Conservation (phyloP, 2,888 invertebrate species). For the Resseliella maxima region DNA sequence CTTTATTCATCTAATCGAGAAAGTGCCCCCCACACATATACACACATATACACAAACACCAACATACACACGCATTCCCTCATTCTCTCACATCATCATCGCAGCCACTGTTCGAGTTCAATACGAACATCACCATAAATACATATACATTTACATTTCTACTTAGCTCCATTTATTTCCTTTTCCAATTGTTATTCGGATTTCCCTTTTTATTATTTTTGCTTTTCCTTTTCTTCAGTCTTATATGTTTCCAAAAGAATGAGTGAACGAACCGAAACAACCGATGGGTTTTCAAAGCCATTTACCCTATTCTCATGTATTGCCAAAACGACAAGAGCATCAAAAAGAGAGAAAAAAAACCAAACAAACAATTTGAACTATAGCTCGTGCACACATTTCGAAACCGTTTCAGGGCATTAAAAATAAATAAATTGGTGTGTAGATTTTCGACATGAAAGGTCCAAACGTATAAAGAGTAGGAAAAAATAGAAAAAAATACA, state of each 20-base stretch:
- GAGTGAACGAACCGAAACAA: conserved; percentile 48
- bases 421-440: conserved; percentile 51
- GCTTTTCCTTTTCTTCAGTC: conserved; percentile 16
- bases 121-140: conserved; percentile 17
- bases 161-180: conserved; percentile 51
- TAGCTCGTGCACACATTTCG: conserved; percentile 23
- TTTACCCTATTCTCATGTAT: conserved; percentile 8
- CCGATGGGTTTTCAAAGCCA: conserved; percentile 34
- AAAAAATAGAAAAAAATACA: neutral
- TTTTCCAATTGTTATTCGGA: conserved; percentile 53
- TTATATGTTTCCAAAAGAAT: neutral
- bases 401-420: conserved; percentile 48
- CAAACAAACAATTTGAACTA: conserved; percentile 50
- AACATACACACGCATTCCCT: neutral
- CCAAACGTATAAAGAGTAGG: neutral
- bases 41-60: neutral
- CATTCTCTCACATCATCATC: neutral
- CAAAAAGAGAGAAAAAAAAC: neutral
- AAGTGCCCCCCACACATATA: conserved; percentile 25
- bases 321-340: neutral
- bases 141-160: conserved; percentile 51
- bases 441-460: conserved; percentile 29
- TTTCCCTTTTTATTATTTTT: conserved; percentile 51
- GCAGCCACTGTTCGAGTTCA: neutral
- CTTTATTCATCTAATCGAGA: conserved; percentile 51